Percentiles rank a stretch among this genome's conserved stretches.
phyloP scores from a whole-genome alignment of 1,140 invertebrate species.

The Pachyrhynchus sulphureomaculatus region DNA sequence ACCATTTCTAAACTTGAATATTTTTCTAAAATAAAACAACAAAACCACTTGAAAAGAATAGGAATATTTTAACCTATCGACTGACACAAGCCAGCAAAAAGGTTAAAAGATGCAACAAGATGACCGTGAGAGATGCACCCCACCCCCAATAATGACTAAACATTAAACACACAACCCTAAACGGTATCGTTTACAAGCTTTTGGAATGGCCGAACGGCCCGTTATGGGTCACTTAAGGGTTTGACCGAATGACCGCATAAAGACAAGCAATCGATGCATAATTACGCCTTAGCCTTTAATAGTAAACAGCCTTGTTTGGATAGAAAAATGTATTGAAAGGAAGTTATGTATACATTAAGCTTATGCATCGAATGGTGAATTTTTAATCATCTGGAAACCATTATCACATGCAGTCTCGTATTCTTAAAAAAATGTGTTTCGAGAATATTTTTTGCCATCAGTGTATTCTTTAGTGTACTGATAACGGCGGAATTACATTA shows the following conservation, averaged over 20 bases:
- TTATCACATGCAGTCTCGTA: too few relatives aligned
- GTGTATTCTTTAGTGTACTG: too few relatives aligned
- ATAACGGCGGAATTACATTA: too few relatives aligned
- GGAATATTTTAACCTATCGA: neutral
- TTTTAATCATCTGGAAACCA: too few relatives aligned
- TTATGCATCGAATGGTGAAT: too few relatives aligned
- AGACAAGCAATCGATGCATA: too few relatives aligned
- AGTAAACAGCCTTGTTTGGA: neutral
- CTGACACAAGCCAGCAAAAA: conserved; percentile 1
- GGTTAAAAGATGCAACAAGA: neutral
- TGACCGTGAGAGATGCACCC: conserved; percentile 18
- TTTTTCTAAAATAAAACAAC: neutral
- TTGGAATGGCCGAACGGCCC: conserved; percentile 34
- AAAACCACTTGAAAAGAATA: neutral
- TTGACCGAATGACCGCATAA: conserved; percentile 30
- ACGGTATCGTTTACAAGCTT: conserved; percentile 30
- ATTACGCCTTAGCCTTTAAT: neutral
- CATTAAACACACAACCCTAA: conserved; percentile 46
- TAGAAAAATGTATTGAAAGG: too few relatives aligned
- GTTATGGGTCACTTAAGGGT: conserved; percentile 31
- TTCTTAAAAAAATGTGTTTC: too few relatives aligned
- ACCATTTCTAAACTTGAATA: too few relatives aligned
- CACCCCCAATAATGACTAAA: conserved; percentile 36
- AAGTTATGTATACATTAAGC: too few relatives aligned
- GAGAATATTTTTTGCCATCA: too few relatives aligned